Percentiles rank a stretch among this genome's conserved stretches.
phyloP scores from a whole-genome alignment of 2,888 invertebrate genomes.

The Andrena haemorrhoa region DNA sequence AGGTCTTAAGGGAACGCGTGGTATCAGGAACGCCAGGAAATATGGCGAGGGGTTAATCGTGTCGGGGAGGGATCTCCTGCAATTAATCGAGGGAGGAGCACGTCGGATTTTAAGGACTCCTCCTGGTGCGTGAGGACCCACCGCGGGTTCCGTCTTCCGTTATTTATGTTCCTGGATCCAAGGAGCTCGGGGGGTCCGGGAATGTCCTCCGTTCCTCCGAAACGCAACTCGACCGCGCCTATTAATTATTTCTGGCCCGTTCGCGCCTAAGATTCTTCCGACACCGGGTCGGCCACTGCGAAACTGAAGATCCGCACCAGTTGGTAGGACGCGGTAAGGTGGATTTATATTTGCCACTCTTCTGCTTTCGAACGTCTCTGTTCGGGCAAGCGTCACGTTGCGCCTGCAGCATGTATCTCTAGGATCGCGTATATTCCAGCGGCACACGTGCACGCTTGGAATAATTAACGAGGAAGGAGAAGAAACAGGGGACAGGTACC shows the following conservation, averaged over 20 bases:
- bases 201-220: constrained; percentile 62
- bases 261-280: constrained; percentile 39
- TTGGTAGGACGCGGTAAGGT: neutral
- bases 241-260: constrained; percentile 71
- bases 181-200: constrained; percentile 73
- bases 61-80: constrained; percentile 61
- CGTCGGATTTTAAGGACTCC: constrained; percentile 71
- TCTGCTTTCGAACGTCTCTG: constrained; percentile 24
- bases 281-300: neutral
- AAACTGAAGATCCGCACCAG: neutral
- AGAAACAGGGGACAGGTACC: constrained; percentile 18
- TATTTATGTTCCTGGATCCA: constrained; percentile 77
- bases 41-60: constrained; percentile 60
- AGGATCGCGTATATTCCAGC: constrained; percentile 74
- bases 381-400: constrained; percentile 54
- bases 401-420: constrained; percentile 36
- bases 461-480: constrained; percentile 73
- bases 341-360: constrained; percentile 23
- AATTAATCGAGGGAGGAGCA: constrained; percentile 73
- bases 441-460: constrained; percentile 71
- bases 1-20: constrained; percentile 1
- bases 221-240: constrained; percentile 67
- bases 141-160: constrained; percentile 71
- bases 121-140: constrained; percentile 69
- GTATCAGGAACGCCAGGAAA: constrained; percentile 57